Conservation (phyloP, 2,888 invertebrate genomes). For the Monochamus alternatus region DNA sequence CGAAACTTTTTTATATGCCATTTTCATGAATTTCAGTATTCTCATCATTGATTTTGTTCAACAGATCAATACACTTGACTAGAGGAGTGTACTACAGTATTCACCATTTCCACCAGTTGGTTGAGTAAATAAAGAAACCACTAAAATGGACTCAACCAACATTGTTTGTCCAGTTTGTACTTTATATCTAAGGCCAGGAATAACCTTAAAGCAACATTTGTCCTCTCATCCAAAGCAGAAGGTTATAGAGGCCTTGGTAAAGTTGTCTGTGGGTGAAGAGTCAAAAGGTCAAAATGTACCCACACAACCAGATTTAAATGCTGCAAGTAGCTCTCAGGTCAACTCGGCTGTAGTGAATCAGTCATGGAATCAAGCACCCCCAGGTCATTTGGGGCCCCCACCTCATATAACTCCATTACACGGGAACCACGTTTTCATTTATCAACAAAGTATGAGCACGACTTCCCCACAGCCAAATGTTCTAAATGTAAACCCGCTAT, state of each 20-base stretch:
- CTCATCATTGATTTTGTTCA: constrained; percentile 63
- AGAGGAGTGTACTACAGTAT: constrained; percentile 56
- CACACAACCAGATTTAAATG: constrained; percentile 32
- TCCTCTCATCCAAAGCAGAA: constrained; percentile 92
- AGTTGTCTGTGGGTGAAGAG: constrained; percentile 58
- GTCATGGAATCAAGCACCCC: constrained; percentile 60
- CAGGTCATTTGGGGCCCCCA: constrained; percentile 46
- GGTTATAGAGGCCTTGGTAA: constrained; percentile 84
- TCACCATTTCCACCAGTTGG: constrained; percentile 41
- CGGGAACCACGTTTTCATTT: constrained; percentile 72
- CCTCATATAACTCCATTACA: constrained; percentile 65
- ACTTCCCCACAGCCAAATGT: constrained; percentile 64
- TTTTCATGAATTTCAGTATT: constrained; percentile 33
- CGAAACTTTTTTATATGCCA: constrained; percentile 2
- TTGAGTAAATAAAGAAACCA: constrained; percentile 32
- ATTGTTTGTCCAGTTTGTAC: constrained; percentile 88
- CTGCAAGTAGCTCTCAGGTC: constrained; percentile 48
- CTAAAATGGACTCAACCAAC: constrained; percentile 66
- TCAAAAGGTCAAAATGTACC: constrained; percentile 46
- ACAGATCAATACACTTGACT: constrained; percentile 63
- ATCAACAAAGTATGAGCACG: constrained; percentile 75
- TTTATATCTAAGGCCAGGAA: constrained; percentile 86
- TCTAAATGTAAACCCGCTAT: constrained; percentile 71
- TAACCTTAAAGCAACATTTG: constrained; percentile 85
- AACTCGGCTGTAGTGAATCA: constrained; percentile 63